Evolutionary conservation across 1,140 invertebrate genomes (phyloP).

Genomic region (Tyrophagus putrescentiae): DNA sequence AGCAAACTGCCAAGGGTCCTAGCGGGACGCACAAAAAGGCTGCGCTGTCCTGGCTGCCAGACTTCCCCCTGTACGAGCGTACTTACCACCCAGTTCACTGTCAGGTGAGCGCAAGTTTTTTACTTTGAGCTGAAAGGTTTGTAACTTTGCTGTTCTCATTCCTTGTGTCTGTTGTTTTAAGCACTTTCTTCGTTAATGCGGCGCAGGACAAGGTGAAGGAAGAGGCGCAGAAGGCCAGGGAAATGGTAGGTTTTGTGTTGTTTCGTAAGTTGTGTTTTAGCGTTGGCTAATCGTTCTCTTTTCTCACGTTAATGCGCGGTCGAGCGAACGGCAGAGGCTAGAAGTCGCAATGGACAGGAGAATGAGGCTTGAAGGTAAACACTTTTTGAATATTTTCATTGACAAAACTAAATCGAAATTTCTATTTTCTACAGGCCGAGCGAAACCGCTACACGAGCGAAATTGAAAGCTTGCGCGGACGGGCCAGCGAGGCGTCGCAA

Average conservation of each 20-base stretch:
- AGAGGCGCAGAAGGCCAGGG: background rate
- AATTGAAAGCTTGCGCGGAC: background rate
- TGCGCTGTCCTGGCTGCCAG: background rate
- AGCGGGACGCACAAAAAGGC: no score
- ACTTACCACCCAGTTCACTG: background rate
- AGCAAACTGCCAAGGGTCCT: no score
- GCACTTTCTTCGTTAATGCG: constrained; percentile 16
- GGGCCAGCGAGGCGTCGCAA: background rate
- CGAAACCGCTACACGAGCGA: background rate
- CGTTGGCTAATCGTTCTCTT: background rate
- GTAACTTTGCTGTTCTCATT: no score
- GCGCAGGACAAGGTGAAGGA: constrained; percentile 13
- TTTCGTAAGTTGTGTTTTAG: background rate
- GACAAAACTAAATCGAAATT: background rate
- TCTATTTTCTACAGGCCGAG: background rate
- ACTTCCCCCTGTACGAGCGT: background rate
- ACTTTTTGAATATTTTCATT: background rate
- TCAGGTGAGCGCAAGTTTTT: background rate
- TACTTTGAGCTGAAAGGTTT: no score
- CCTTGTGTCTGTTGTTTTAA: no score
- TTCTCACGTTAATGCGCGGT: background rate
- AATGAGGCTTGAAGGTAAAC: background rate
- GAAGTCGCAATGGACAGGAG: constrained; percentile 1
- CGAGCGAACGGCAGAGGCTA: background rate
- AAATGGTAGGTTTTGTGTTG: constrained; percentile 14